These are phyloP conservation scores for Eucidaris tribuloides DNA, from an alignment of 35 echinoderm and acorn worm genomes.

Conservation along the genomic window DNA sequence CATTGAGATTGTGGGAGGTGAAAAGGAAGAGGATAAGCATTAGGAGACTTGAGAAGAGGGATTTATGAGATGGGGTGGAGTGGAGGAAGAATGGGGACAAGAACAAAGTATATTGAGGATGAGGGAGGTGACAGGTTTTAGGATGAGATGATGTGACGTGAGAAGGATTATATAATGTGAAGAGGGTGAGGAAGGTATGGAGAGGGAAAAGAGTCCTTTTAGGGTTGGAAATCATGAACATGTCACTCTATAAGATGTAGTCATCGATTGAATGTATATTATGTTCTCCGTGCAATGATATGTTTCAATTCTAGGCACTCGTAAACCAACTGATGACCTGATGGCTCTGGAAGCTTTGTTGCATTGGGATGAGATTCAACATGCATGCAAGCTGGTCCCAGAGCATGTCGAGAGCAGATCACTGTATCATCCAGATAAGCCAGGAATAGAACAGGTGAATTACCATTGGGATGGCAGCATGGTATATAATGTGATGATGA, in stretches of 20 bases:
- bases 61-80: too few relatives aligned
- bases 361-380: conserved; percentile 63
- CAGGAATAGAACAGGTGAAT: conserved; percentile 91
- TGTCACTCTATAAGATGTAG: background rate
- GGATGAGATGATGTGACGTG: too few relatives aligned
- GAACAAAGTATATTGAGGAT: conserved; percentile 77
- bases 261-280: background rate
- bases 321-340: conserved; percentile 88
- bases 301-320: too few relatives aligned
- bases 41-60: too few relatives aligned
- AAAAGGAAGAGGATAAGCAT: too few relatives aligned
- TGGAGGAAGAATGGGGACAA: conserved; percentile 9
- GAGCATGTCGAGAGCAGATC: conserved; percentile 89
- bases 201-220: too few relatives aligned
- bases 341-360: conserved; percentile 75
- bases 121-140: conserved; percentile 94
- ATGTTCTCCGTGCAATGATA: too few relatives aligned
- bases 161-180: too few relatives aligned
- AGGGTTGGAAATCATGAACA: too few relatives aligned
- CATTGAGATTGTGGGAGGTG: too few relatives aligned
- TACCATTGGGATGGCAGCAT: background rate
- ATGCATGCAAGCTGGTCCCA: conserved; percentile 67
- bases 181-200: too few relatives aligned
- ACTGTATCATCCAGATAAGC: conserved; percentile 88
- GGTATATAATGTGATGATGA: background rate